These are phyloP conservation scores for Erpobdella octoculata DNA, from an alignment of 2,888 invertebrate species.

Conservation along the genomic window DNA sequence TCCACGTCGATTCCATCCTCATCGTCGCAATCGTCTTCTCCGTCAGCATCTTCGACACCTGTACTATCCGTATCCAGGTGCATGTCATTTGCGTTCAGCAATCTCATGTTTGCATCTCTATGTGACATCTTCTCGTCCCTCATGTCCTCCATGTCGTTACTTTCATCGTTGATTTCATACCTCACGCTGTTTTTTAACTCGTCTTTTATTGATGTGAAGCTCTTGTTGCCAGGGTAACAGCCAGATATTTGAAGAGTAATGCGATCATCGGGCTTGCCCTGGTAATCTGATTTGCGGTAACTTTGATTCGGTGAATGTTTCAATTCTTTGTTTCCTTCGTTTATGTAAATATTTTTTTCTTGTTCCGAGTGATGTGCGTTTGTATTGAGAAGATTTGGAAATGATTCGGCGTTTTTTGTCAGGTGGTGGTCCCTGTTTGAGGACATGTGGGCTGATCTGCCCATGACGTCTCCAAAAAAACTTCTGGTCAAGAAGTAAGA, in stretches of 20 bases:
- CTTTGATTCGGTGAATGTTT: neutral
- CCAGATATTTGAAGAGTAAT: neutral
- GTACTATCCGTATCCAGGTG: neutral
- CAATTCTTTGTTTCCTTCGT: neutral
- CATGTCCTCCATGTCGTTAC: conserved; percentile 12
- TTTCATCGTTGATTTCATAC: conserved; percentile 5
- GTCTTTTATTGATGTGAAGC: neutral
- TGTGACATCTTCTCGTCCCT: neutral
- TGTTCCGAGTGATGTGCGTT: neutral
- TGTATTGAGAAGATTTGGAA: neutral
- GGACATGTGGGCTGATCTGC: neutral
- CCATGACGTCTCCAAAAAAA: neutral
- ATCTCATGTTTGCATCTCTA: neutral
- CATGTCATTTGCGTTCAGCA: neutral
- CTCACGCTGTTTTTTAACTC: neutral
- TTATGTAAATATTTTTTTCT: neutral
- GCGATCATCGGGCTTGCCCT: neutral
- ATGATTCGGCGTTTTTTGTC: neutral
- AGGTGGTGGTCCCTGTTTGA: neutral
- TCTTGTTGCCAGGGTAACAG: neutral
- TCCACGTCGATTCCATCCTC: conserved; percentile 22
- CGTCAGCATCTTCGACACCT: neutral
- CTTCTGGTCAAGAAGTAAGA: neutral
- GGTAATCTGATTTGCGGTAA: neutral
- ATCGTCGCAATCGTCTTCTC: conserved; percentile 10